Evolutionary conservation across 1,140 invertebrate genomes (phyloP).

Genomic region (Chironomus striatipennis): DNA sequence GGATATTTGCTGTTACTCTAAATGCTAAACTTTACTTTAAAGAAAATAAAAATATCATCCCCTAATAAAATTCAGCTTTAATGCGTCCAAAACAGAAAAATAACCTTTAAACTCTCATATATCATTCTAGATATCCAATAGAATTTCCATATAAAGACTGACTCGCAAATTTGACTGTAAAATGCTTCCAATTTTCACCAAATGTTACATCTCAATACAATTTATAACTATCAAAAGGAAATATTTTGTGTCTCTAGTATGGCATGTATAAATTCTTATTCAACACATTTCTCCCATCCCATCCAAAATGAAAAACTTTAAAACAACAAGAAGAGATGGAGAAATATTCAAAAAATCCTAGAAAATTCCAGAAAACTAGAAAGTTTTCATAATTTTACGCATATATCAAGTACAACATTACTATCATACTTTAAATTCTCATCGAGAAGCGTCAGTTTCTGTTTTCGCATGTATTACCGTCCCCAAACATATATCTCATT

Average conservation of each 20-base stretch:
- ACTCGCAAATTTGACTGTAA: too few species aligned
- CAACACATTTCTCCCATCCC: neutral
- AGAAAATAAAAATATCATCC: too few species aligned
- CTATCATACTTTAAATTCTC: conserved; percentile 22
- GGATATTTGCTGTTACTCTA: too few species aligned
- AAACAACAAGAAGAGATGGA: neutral
- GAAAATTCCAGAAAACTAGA: conserved; percentile 10
- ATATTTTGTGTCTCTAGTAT: neutral
- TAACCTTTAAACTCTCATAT: too few species aligned
- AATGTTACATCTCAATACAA: neutral
- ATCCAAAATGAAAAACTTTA: neutral
- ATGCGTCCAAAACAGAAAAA: too few species aligned
- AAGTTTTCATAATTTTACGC: neutral
- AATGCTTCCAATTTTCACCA: too few species aligned
- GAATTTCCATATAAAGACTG: too few species aligned
- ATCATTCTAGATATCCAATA: too few species aligned
- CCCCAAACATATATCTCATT: conserved; percentile 23
- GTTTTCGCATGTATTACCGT: neutral
- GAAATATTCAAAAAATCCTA: neutral
- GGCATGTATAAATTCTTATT: neutral
- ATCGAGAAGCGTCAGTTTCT: neutral
- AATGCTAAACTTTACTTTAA: too few species aligned
- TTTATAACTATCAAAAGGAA: neutral
- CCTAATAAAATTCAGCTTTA: too few species aligned
- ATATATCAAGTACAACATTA: neutral